Evolutionary conservation across 2,797 vertebrate species (phyloP), one percentile per base, ranked within the genome.

Genomic region (Neostethus bicornis): DNA sequence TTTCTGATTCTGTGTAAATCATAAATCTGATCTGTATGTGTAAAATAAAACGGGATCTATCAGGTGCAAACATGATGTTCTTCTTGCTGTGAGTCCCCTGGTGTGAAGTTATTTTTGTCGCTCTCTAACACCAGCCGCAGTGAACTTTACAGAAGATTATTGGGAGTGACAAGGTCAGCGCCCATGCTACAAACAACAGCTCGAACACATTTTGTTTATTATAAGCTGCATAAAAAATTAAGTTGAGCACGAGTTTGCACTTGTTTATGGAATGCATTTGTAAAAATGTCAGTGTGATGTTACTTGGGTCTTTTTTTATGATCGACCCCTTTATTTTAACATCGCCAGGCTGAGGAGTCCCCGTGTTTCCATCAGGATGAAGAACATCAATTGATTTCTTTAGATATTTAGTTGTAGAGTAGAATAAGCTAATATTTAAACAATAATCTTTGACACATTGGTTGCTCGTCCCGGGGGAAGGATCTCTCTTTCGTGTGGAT

Each of bases 141-240:
- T 48, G 5, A 48, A 28, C 41, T 29, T 25, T 24, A 11, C 43
- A 3, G 28, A 7, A 23, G 17, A 5, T 42, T 23, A 42, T 23
- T 14, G 14, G 5, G n/a, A 14, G 43, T 10, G 41, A 52, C 51
- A 28, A 39, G 9, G 28, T 56, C 47, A 47, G 56, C 34, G 20
- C 14, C 37, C n/a, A 3, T 23, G 42, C 4, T 14, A 17, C 20
- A 70, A 28, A 26, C 39, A 31, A 28, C 7, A 43, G 2, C 16
- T 17, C 2, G 31, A n/a, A 7, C 26, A 34, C 11, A 31, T 11
- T 21, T 20, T 32, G n/a, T n/a, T 8, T 25, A 16, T 31, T 9
- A 34, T 16, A 16, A 16, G 4, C 7, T n/a, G 14, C 14, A 34
- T 34, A 14, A 35, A 50, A 35, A 28, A 21, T 25, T 14, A 9